A percentile compares a stretch with the other conserved stretches of the same genome.
Evolutionary conservation across 1,140 invertebrate species (phyloP).

Genomic region (Pseudomyrmex gracilis): DNA sequence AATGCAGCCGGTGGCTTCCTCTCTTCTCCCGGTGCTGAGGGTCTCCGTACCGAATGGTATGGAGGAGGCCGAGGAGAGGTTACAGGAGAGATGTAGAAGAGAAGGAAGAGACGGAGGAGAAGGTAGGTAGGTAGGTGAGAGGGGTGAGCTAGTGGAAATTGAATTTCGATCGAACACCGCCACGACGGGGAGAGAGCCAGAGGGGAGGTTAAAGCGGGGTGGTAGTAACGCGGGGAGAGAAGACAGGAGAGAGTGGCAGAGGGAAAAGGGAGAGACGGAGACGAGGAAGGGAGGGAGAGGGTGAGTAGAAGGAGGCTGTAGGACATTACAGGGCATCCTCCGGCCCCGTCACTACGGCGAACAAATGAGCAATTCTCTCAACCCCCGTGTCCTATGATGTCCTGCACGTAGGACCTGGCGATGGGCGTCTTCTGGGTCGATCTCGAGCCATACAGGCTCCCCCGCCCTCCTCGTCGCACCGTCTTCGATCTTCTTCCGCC

Average conservation of each 20-base stretch:
- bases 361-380: slow-evolving; percentile 84
- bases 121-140: slow-evolving; percentile 74
- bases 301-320: slow-evolving; percentile 77
- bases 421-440: slow-evolving; percentile 77
- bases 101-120: slow-evolving; percentile 43
- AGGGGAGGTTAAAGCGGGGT: slow-evolving; percentile 67
- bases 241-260: slow-evolving; percentile 35
- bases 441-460: slow-evolving; percentile 72
- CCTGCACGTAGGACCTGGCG: slow-evolving; percentile 80
- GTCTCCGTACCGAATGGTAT: slow-evolving; percentile 63
- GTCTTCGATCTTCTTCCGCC: slow-evolving; percentile 65
- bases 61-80: slow-evolving; percentile 12
- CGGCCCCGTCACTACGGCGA: slow-evolving; percentile 80
- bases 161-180: slow-evolving; percentile 85
- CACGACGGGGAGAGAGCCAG: slow-evolving; percentile 60
- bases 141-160: slow-evolving; percentile 83
- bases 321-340: slow-evolving; percentile 82
- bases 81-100: slow-evolving; percentile 53
- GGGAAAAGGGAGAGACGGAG: slow-evolving; percentile 55
- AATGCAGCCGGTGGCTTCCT: slow-evolving; percentile 81
- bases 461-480: slow-evolving; percentile 32
- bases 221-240: slow-evolving; percentile 37
- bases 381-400: slow-evolving; percentile 81
- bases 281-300: slow-evolving; percentile 45
- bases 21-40: slow-evolving; percentile 73